phyloP scores from a whole-genome alignment of 2,888 invertebrate genomes.

The Phragmatobia fuliginosa region DNA sequence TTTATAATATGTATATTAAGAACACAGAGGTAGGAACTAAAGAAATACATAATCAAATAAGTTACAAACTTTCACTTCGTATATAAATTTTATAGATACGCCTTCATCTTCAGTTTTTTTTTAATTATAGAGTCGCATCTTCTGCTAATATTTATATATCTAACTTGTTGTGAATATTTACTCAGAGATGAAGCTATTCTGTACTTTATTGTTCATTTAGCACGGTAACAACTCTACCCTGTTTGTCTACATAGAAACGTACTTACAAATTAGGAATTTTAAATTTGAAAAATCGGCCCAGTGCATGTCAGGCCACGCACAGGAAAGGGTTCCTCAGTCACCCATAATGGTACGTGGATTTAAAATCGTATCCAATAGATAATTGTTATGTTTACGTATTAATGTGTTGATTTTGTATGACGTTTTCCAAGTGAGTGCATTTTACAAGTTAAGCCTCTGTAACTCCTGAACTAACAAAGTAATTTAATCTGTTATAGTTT shows the following conservation, averaged over 20 bases:
- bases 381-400: too few relatives aligned
- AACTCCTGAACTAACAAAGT: too few relatives aligned
- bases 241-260: too few relatives aligned
- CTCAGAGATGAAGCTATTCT: constrained; percentile 23
- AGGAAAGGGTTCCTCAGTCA: too few relatives aligned
- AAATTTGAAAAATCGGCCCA: background rate
- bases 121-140: constrained; percentile 34
- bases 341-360: too few relatives aligned
- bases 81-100: constrained; percentile 18
- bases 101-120: constrained; percentile 24
- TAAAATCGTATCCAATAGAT: too few relatives aligned
- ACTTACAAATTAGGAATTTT: background rate
- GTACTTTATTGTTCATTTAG: constrained; percentile 1
- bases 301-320: too few relatives aligned
- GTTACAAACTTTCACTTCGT: constrained; percentile 43
- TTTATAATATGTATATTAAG: constrained; percentile 1
- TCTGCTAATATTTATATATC: constrained; percentile 36
- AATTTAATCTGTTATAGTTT: too few relatives aligned
- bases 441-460: too few relatives aligned
- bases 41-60: constrained; percentile 25
- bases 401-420: too few relatives aligned
- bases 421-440: too few relatives aligned
- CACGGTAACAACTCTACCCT: background rate
- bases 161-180: constrained; percentile 34
- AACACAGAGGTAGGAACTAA: constrained; percentile 26